These are phyloP conservation scores for Catamblyrhynchus diadema DNA, from an alignment of 2,797 vertebrate genomes.

Conservation along the genomic window DNA sequence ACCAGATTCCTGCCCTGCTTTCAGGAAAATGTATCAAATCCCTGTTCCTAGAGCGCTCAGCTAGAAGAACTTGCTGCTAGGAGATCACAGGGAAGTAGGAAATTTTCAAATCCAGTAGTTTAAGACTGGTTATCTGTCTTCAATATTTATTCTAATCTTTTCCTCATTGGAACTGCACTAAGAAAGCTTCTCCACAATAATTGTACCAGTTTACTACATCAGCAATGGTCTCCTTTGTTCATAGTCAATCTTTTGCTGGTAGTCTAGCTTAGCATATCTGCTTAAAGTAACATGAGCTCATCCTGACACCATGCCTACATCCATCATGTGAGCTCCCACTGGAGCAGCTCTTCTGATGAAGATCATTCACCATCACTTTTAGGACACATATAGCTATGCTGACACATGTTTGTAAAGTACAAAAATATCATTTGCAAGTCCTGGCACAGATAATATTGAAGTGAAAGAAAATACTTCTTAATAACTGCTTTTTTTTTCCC, in stretches of 20 bases:
- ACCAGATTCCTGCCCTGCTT: neutral
- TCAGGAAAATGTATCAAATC: constrained; percentile 38
- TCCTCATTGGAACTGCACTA: neutral
- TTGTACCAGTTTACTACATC: neutral
- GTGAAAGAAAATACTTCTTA: constrained; percentile 19
- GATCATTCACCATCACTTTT: neutral
- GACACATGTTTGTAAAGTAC: neutral
- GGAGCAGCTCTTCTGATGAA: neutral
- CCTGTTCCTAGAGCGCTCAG: neutral
- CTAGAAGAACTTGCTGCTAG: neutral
- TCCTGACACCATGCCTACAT: neutral
- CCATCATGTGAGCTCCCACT: neutral
- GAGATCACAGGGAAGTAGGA: neutral
- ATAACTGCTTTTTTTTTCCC: neutral
- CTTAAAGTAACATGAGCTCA: neutral
- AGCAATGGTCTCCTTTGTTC: neutral
- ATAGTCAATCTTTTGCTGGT: neutral
- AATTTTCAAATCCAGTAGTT: neutral
- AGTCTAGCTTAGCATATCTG: neutral
- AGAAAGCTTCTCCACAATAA: neutral
- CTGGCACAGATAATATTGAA: neutral
- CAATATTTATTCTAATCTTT: neutral
- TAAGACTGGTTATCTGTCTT: neutral
- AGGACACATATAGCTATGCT: neutral
- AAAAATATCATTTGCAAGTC: neutral